Evolutionary conservation across 2,113 vertebrate species (phyloP).

Genomic region (Cavia aperea): DNA sequence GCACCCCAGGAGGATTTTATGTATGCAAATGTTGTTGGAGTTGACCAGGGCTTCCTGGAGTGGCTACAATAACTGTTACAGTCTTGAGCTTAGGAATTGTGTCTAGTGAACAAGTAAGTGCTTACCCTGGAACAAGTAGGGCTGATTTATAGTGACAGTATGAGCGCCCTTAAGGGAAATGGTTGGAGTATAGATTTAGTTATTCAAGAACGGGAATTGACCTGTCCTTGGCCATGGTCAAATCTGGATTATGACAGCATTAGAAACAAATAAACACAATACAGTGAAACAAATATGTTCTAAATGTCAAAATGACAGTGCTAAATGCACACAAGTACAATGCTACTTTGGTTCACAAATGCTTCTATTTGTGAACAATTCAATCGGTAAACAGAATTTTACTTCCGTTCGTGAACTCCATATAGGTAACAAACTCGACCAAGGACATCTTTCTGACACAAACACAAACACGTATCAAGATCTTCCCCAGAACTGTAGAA

Average conservation of each 20-base stretch:
- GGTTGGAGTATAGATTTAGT: background rate
- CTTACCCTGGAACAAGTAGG: background rate
- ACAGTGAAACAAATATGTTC: background rate
- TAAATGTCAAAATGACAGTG: background rate
- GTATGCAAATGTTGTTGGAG: background rate
- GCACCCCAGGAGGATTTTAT: background rate
- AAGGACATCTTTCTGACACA: background rate
- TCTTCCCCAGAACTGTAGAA: background rate
- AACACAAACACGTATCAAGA: background rate
- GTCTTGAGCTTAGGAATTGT: too few relatives aligned
- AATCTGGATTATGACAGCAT: background rate
- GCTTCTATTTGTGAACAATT: background rate
- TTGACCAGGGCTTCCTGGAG: background rate
- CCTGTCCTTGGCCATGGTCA: background rate
- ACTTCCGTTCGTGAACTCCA: background rate
- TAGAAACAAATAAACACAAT: background rate
- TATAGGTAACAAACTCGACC: background rate
- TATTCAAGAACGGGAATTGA: background rate
- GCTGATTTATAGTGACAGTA: background rate
- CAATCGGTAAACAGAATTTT: background rate
- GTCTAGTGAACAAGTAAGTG: background rate
- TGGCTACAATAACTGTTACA: background rate
- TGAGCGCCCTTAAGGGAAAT: too few relatives aligned
- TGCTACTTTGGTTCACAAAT: background rate
- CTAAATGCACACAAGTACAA: background rate